These are phyloP conservation scores for Falco cherrug DNA, from an alignment of 2,797 vertebrate genomes.

Conservation along the genomic window DNA sequence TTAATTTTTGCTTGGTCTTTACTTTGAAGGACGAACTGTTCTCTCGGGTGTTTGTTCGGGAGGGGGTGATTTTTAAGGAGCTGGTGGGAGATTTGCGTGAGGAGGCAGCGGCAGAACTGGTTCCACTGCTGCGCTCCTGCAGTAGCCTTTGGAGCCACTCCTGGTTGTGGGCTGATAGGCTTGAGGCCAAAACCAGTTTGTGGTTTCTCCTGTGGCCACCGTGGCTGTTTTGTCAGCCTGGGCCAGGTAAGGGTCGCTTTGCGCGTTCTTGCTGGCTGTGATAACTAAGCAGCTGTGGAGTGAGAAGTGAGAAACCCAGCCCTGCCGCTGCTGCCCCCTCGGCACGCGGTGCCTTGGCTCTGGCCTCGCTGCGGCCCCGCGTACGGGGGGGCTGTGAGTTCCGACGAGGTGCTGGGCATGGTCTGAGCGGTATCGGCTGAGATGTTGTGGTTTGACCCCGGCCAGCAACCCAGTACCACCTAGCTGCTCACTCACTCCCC, in stretches of 20 bases:
- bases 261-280: neutral
- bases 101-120: neutral
- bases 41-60: neutral
- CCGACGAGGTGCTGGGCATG: neutral
- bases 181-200: neutral
- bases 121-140: neutral
- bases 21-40: neutral
- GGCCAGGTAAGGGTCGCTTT: neutral
- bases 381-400: neutral
- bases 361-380: accelerated
- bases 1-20: neutral
- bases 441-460: neutral
- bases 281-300: neutral
- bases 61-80: neutral
- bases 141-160: neutral
- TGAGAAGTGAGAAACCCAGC: neutral
- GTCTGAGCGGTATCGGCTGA: neutral
- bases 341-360: neutral
- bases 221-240: neutral
- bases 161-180: neutral
- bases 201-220: neutral
- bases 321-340: neutral
- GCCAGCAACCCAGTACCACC: no score
- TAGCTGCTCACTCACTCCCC: no score
- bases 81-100: neutral